These are phyloP conservation scores for Mirza zaza DNA, from an alignment of 2,113 vertebrate genomes.

Conservation along the genomic window DNA sequence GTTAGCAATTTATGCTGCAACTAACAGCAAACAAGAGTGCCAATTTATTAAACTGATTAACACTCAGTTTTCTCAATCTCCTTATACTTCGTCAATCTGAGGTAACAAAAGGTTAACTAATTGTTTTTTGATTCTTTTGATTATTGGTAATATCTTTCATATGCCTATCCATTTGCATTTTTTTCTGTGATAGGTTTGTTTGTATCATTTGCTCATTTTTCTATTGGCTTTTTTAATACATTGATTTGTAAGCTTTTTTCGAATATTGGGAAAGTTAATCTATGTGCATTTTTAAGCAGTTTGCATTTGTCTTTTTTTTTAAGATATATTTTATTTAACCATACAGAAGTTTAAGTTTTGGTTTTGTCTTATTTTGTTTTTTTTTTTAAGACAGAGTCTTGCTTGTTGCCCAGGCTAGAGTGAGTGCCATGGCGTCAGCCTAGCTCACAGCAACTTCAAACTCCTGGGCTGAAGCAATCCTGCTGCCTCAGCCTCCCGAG, in stretches of 20 bases:
- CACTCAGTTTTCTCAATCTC: neutral
- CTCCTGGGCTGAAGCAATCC: no score
- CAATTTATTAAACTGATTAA: conserved; percentile 7
- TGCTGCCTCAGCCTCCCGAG: no score
- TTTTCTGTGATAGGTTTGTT: conserved; percentile 3
- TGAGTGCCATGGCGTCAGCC: no score
- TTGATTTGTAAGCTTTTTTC: conserved; percentile 16
- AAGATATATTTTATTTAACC: neutral
- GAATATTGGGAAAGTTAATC: neutral
- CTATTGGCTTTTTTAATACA: no score
- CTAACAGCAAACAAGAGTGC: conserved; percentile 25
- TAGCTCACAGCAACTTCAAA: no score
- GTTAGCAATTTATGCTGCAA: neutral
- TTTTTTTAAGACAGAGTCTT: neutral
- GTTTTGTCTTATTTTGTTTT: no score
- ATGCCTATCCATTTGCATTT: neutral
- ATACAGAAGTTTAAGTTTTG: neutral
- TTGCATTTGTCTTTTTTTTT: neutral
- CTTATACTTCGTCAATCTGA: neutral
- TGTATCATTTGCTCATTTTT: conserved; percentile 25
- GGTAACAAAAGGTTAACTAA: conserved; percentile 21
- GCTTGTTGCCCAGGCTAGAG: neutral
- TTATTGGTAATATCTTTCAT: conserved; percentile 8
- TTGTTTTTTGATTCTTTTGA: neutral
- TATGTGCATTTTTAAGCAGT: neutral